Conservation (phyloP, 2,888 invertebrate genomes). For the Papilio protenor region DNA sequence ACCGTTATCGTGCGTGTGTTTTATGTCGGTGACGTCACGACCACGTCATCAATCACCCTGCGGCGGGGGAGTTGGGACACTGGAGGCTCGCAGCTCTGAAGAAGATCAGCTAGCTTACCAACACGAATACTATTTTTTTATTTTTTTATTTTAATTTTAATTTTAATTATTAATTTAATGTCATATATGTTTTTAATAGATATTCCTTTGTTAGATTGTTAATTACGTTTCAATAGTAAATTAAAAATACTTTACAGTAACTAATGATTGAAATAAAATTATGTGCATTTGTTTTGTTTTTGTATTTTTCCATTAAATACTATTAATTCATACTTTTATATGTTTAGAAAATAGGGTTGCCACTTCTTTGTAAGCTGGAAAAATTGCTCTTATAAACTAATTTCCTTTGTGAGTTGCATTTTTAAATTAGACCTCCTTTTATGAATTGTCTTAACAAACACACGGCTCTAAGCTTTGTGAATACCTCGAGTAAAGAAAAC, state of each 20-base stretch:
- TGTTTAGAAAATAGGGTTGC: background rate
- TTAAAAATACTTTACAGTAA: too few relatives aligned
- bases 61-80: constrained; percentile 56
- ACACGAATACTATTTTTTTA: too few relatives aligned
- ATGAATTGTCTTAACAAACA: constrained; percentile 17
- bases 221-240: too few relatives aligned
- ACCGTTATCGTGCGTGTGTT: constrained; percentile 64
- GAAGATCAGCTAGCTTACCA: too few relatives aligned
- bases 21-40: constrained; percentile 64
- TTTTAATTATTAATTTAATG: too few relatives aligned
- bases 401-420: constrained; percentile 29
- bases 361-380: background rate
- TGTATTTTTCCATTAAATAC: too few relatives aligned
- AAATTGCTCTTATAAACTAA: background rate
- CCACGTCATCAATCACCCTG: constrained; percentile 76
- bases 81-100: background rate
- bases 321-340: background rate
- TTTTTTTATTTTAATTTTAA: too few relatives aligned
- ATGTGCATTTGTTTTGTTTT: too few relatives aligned
- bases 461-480: background rate
- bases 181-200: too few relatives aligned
- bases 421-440: constrained; percentile 27
- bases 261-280: too few relatives aligned
- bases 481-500: background rate
- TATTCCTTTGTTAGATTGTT: too few relatives aligned